phyloP scores from a whole-genome alignment of 2,797 vertebrate genomes.

The Parauchenoglanis ngamensis region DNA sequence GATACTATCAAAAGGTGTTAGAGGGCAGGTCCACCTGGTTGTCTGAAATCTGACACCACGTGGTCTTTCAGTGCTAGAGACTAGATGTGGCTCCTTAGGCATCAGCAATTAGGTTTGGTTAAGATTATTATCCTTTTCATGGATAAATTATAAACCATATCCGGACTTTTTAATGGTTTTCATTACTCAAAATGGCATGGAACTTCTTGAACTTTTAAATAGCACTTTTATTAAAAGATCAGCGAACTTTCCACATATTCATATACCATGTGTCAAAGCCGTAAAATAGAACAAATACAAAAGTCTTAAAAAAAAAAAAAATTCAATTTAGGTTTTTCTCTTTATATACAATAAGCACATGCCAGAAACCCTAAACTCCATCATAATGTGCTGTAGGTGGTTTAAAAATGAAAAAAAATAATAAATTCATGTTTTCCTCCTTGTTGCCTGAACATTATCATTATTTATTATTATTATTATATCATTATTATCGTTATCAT shows the following conservation, averaged over 20 bases:
- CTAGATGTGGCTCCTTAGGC: neutral
- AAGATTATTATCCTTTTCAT: neutral
- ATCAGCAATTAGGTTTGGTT: neutral
- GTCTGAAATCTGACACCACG: slow-evolving; percentile 21
- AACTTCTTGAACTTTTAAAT: neutral
- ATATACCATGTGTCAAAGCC: neutral
- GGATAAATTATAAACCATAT: neutral
- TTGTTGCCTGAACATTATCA: neutral
- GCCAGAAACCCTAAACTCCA: neutral
- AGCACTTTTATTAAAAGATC: neutral
- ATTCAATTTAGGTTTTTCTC: neutral
- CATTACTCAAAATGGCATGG: neutral
- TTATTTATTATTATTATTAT: too few species aligned
- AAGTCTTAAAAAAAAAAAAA: neutral
- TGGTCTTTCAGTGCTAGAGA: neutral
- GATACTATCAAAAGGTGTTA: slow-evolving; percentile 43
- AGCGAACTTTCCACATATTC: neutral
- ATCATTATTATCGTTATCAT: too few species aligned
- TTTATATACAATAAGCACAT: neutral
- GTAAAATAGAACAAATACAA: neutral
- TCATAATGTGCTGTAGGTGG: neutral
- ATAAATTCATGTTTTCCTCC: neutral
- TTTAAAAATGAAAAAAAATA: neutral
- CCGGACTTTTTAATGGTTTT: neutral
- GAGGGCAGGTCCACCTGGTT: slow-evolving; percentile 38